These are phyloP conservation scores for Grammomys dolichurus DNA, from an alignment of 2,113 vertebrate genomes.

Conservation along the genomic window DNA sequence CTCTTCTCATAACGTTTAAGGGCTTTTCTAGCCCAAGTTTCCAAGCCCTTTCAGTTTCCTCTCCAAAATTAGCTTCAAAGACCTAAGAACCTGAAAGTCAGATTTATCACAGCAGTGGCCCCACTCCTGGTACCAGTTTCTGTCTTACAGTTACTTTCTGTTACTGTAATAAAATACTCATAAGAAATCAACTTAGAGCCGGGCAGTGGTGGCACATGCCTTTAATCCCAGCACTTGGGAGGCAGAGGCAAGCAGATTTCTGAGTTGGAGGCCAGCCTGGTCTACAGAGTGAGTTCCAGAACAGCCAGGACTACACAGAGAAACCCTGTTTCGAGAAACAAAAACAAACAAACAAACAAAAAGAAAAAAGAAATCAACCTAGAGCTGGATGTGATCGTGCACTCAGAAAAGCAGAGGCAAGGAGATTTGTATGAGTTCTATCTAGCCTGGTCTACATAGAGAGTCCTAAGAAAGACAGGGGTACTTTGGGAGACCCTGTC, in stretches of 20 bases:
- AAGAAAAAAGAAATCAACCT: too few relatives aligned
- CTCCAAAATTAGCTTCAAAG: neutral
- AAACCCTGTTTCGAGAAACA: too few relatives aligned
- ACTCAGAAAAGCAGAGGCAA: neutral
- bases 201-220: too few relatives aligned
- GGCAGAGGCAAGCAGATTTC: too few relatives aligned
- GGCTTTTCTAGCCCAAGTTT: neutral
- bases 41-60: neutral
- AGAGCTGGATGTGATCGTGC: neutral
- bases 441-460: neutral
- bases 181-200: neutral
- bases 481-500: neutral
- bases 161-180: neutral
- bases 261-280: too few relatives aligned
- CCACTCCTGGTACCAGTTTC: neutral
- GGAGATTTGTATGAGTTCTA: neutral
- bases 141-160: neutral
- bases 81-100: neutral
- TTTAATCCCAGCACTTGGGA: too few relatives aligned
- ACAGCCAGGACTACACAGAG: too few relatives aligned
- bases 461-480: neutral
- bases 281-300: too few relatives aligned
- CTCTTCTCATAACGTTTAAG: neutral
- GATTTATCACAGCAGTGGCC: neutral
- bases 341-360: too few relatives aligned